Evolutionary conservation across 2,888 invertebrate genomes (phyloP).

Genomic region (Caenorhabditis japonica): DNA sequence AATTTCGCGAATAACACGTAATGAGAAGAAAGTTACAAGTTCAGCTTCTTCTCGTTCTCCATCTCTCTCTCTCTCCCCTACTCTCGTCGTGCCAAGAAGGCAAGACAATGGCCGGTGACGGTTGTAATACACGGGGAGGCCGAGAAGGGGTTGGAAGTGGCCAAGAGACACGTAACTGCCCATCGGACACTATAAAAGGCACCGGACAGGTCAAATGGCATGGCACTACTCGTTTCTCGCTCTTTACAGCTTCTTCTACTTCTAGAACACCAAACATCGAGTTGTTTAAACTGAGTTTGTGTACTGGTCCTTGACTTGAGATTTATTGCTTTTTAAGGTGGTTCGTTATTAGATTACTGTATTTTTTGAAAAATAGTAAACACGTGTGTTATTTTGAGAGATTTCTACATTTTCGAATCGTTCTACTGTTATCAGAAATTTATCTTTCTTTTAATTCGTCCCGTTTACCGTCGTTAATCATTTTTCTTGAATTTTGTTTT

Average conservation of each 20-base stretch:
- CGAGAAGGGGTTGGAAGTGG: constrained; percentile 33
- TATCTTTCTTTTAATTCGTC: constrained; percentile 4
- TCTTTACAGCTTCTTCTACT: constrained; percentile 13
- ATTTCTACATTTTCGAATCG: no score
- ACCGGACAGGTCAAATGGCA: constrained; percentile 22
- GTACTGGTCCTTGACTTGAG: constrained; percentile 6
- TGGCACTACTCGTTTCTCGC: constrained; percentile 13
- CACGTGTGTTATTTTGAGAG: no score
- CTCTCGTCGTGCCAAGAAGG: constrained; percentile 1
- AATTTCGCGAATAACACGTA: background rate
- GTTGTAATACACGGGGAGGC: constrained; percentile 34
- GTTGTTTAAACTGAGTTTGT: constrained; percentile 1
- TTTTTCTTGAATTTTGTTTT: constrained; percentile 1
- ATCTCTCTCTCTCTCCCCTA: constrained; percentile 5
- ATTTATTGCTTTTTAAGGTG: constrained; percentile 1
- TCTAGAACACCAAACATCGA: no score
- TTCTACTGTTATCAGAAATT: constrained; percentile 3
- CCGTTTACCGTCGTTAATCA: constrained; percentile 7
- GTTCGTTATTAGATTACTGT: no score
- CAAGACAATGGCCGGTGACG: constrained; percentile 42
- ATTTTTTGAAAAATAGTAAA: no score
- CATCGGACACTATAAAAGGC: constrained; percentile 44
- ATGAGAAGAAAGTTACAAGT: constrained; percentile 11
- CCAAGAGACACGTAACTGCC: constrained; percentile 40
- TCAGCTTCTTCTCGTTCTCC: constrained; percentile 7